phyloP scores from a whole-genome alignment of 1,140 invertebrate genomes.

The Ptiloglossa arizonensis region DNA sequence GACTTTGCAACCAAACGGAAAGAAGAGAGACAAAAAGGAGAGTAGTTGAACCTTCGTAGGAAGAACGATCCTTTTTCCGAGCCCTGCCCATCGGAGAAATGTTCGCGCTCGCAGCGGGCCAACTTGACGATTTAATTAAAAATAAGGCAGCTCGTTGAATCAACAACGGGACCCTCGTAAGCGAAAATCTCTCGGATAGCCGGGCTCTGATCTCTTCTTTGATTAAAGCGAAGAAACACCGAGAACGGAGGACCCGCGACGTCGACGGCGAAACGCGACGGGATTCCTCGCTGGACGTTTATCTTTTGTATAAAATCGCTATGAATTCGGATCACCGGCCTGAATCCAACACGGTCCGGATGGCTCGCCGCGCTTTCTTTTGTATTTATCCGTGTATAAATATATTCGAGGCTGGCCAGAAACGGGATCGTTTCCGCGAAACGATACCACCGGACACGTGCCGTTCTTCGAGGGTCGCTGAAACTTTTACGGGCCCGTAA shows the following conservation, averaged over 20 bases:
- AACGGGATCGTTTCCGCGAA: not conserved
- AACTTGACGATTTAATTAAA: slow-evolving; percentile 41
- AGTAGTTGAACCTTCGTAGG: slow-evolving; percentile 1
- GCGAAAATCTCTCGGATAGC: not conserved
- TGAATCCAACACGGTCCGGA: not conserved
- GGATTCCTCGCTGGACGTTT: not conserved
- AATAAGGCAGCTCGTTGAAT: slow-evolving; percentile 24
- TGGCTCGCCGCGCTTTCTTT: not conserved
- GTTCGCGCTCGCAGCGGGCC: not conserved
- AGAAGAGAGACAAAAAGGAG: not conserved
- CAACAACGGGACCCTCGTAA: not conserved
- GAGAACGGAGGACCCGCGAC: too few species aligned
- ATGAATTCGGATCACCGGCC: slow-evolving; percentile 4
- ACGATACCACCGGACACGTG: not conserved
- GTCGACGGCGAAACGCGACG: slow-evolving; percentile 2
- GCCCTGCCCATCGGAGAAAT: not conserved
- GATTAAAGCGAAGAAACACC: not conserved
- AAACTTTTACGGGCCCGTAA: not conserved
- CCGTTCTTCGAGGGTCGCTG: not conserved
- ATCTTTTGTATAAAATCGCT: slow-evolving; percentile 25
- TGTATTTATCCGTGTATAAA: not conserved
- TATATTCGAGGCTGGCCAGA: not conserved
- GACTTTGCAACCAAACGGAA: slow-evolving; percentile 9
- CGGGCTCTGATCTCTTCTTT: not conserved
- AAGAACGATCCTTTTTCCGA: not conserved